These are phyloP conservation scores for Ctenopoma multispine DNA, from an alignment of 2,797 vertebrate species.

Conservation along the genomic window DNA sequence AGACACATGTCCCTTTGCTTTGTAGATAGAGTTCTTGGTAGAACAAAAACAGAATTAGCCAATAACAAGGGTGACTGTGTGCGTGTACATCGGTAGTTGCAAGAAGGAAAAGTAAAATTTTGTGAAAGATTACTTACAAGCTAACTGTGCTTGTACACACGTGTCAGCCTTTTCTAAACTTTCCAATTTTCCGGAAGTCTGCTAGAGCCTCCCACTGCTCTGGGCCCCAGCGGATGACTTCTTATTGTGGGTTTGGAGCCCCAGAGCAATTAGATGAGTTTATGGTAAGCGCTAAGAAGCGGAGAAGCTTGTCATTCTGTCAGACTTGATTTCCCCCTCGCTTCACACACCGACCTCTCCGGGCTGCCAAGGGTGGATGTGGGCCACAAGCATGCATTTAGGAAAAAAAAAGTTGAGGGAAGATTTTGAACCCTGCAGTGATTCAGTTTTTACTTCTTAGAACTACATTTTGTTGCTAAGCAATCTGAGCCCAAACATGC, in stretches of 20 bases:
- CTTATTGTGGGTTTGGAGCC: slow-evolving; percentile 81
- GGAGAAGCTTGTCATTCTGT: slow-evolving; percentile 81
- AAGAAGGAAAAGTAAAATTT: slow-evolving; percentile 6
- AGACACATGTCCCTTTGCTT: slow-evolving; percentile 14
- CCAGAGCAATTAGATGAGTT: slow-evolving; percentile 84
- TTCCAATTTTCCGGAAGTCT: slow-evolving; percentile 78
- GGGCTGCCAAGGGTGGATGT: slow-evolving; percentile 65
- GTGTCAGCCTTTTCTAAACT: slow-evolving; percentile 34
- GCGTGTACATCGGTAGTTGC: slow-evolving; percentile 15
- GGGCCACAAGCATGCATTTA: slow-evolving; percentile 40
- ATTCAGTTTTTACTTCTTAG: slow-evolving; percentile 60
- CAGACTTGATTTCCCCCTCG: slow-evolving; percentile 76
- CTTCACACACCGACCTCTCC: slow-evolving; percentile 63
- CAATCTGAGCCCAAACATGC: slow-evolving; percentile 36
- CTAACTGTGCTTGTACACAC: not conserved
- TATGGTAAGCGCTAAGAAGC: slow-evolving; percentile 78
- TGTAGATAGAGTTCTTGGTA: no score
- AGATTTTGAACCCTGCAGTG: slow-evolving; percentile 46
- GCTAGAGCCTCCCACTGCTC: slow-evolving; percentile 65
- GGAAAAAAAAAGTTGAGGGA: slow-evolving; percentile 20
- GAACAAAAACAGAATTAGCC: slow-evolving; percentile 16
- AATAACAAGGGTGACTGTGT: slow-evolving; percentile 21
- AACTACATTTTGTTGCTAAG: slow-evolving; percentile 49
- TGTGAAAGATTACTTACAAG: slow-evolving; percentile 30
- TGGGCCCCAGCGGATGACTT: slow-evolving; percentile 72